Base-by-base conservation (phyloP, 37 sponge, comb jelly and placozoan genomes). In the Theonella swinhoei region DNA sequence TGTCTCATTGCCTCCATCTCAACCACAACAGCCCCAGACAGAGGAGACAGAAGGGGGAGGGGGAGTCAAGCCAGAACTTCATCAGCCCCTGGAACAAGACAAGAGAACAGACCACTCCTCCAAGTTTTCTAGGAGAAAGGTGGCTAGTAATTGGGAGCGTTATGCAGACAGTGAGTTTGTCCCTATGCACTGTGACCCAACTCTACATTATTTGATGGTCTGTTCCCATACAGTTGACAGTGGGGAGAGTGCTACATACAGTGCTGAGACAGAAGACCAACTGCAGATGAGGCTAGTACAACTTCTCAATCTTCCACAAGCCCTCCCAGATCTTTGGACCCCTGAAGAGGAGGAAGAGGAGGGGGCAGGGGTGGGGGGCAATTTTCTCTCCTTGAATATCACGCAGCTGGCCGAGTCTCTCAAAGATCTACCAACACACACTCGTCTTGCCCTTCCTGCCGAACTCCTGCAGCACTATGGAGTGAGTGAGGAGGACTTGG, bases 251-350 rank as follows among this genome's bases (percentile, higher is more conserved):
- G 38, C 54, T 7, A 42, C n/a, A 4, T 40, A 19, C 74, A 29
- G n/a, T 75, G 14, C 61, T 34, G 79, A 80, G 43, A 83, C 60
- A 5, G 74, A 83, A 24, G 88, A 88, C 23, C 40, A 75, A 31
- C 62, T 81, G 1, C 77, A 81, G 37, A 62, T 68, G 62, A 75
- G 82, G 54, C 77, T 88, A 42, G 26, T 81, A 0, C 88, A 88
- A 24, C 77, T 88, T 1, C 28, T 88, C 28, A 76, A 88, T 58
- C 78, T 78, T n/a, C 86, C 86, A 33, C 59, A 33, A 8, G 76
- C 58, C 0, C 76, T 0, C 33, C 47, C 8, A 11, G 0, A 37
- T 9, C 39, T 22, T 3, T 17, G 24, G 7, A 26, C 2, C 1
- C 1, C 17, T 43, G 26, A 1, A 1, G 9, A 0, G 24, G 4